phyloP scores from a whole-genome alignment of 2,113 vertebrate genomes.

The Mystacornis crossleyi region DNA sequence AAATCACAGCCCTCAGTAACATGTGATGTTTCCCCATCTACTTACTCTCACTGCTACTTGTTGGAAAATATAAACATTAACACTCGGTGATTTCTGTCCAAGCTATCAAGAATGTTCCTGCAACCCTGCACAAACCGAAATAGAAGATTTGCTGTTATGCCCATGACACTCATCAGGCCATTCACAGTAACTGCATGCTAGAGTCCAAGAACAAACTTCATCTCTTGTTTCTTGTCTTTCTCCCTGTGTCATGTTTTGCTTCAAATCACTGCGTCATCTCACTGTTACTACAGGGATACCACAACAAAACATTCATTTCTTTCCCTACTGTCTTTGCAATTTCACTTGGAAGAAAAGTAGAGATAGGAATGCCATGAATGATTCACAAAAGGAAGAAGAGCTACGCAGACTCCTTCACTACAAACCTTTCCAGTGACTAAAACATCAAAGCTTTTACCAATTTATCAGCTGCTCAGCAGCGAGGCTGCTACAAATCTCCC shows the following conservation, averaged over 20 bases:
- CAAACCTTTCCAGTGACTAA: not conserved
- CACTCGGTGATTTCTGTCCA: not conserved
- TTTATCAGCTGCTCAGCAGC: not conserved
- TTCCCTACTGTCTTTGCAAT: not conserved
- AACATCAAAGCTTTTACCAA: not conserved
- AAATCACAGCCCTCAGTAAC: not conserved
- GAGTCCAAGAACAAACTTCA: not conserved
- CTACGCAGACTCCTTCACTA: not conserved
- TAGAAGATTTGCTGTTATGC: not conserved
- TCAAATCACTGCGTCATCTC: not conserved
- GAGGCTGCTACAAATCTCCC: not conserved
- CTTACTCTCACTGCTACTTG: not conserved
- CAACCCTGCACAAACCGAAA: not conserved
- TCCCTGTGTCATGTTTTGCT: not conserved
- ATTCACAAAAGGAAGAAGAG: not conserved
- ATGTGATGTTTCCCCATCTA: not conserved
- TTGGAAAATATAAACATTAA: not conserved
- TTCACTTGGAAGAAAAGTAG: not conserved
- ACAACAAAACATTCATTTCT: not conserved
- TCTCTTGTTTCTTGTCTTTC: not conserved
- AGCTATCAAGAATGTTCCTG: not conserved
- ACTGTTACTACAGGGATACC: not conserved
- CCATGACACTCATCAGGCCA: not conserved
- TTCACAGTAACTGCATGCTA: not conserved
- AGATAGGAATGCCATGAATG: not conserved